Percentiles rank a stretch among this genome's conserved stretches.
Evolutionary conservation across 2,113 vertebrate genomes (phyloP).

Genomic region (Rhinichthys klamathensis): DNA sequence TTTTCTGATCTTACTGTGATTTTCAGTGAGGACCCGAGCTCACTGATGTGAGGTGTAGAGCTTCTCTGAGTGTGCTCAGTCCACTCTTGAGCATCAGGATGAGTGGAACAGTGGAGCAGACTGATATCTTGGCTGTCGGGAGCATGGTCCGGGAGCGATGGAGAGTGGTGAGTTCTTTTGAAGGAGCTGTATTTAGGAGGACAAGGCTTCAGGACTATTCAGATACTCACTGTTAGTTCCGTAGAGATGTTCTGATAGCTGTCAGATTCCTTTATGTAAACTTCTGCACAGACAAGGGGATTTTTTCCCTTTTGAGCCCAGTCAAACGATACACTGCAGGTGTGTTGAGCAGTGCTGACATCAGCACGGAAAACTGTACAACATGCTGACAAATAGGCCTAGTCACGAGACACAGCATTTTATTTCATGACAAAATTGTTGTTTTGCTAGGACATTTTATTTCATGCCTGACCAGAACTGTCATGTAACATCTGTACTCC

Average conservation of each 20-base stretch:
- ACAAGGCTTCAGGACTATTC: not conserved
- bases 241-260: slow-evolving; percentile 4
- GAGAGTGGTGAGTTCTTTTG: slow-evolving; percentile 92
- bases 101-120: slow-evolving; percentile 94
- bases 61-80: slow-evolving; percentile 65
- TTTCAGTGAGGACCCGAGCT: slow-evolving; percentile 61
- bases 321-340: slow-evolving; percentile 31
- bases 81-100: slow-evolving; percentile 80
- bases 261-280: not conserved
- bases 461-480: not conserved
- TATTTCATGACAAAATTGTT: slow-evolving; percentile 14
- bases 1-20: slow-evolving; percentile 10
- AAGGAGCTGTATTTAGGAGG: not conserved
- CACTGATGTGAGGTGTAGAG: slow-evolving; percentile 75
- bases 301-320: not conserved
- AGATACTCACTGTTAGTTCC: not conserved
- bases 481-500: not conserved
- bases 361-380: slow-evolving; percentile 19
- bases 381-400: slow-evolving; percentile 14
- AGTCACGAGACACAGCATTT: not conserved
- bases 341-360: slow-evolving; percentile 31
- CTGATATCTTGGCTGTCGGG: slow-evolving; percentile 95
- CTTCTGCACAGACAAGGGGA: not conserved
- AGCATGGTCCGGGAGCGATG: slow-evolving; percentile 97
- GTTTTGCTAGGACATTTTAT: not conserved